Evolutionary conservation across 2,888 invertebrate species (phyloP).

Genomic region (Leptinotarsa tumamoca): DNA sequence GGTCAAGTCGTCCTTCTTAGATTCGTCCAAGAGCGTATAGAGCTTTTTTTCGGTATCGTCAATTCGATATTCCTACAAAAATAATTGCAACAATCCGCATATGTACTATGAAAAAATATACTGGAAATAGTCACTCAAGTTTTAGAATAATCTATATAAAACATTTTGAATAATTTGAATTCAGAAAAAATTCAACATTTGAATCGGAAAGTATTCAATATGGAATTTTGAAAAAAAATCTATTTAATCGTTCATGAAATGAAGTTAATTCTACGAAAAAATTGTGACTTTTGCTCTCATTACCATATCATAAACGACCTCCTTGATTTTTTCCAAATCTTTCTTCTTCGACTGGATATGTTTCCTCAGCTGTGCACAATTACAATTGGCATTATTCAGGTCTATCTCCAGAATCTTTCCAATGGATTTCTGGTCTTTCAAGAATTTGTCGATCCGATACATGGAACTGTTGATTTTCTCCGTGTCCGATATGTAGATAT

Average conservation of each 20-base stretch:
- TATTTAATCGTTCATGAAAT: not conserved
- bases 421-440: slow-evolving; percentile 47
- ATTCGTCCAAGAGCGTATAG: slow-evolving; percentile 61
- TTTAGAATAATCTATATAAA: not conserved
- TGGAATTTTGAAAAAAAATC: too few species aligned
- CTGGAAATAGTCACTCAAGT: not conserved
- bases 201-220: too few species aligned
- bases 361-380: slow-evolving; percentile 66
- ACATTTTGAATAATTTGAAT: not conserved
- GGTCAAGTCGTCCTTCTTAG: slow-evolving; percentile 54
- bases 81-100: not conserved
- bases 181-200: too few species aligned
- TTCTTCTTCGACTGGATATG: slow-evolving; percentile 67
- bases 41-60: slow-evolving; percentile 66
- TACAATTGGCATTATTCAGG: slow-evolving; percentile 69
- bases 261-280: not conserved
- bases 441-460: slow-evolving; percentile 44
- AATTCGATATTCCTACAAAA: slow-evolving; percentile 60
- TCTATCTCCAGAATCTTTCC: slow-evolving; percentile 67
- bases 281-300: slow-evolving; percentile 54
- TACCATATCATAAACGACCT: slow-evolving; percentile 73
- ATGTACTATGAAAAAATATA: too few species aligned
- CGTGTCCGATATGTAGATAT: slow-evolving; percentile 46
- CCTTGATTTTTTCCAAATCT: slow-evolving; percentile 70
- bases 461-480: slow-evolving; percentile 50